Evolutionary conservation across 2,888 invertebrate genomes (phyloP).

Genomic region (Nezara viridula): DNA sequence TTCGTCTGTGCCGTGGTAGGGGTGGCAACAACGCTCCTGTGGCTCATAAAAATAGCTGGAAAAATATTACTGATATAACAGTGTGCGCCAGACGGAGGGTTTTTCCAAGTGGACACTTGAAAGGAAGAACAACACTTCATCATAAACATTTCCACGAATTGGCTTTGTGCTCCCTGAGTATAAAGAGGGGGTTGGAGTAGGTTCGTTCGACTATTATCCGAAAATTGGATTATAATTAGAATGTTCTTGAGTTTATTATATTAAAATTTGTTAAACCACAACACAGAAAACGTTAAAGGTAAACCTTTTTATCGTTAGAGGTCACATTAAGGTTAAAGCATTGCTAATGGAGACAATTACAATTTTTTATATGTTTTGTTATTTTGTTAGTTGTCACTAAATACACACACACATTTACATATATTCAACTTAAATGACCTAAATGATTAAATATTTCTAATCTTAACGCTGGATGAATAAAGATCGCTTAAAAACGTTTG

Average conservation of each 20-base stretch:
- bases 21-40: not conserved
- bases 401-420: too few relatives aligned
- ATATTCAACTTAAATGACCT: too few relatives aligned
- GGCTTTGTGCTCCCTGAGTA: not conserved
- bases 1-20: not conserved
- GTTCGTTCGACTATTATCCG: not conserved
- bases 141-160: slow-evolving; percentile 13
- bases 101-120: not conserved
- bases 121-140: slow-evolving; percentile 27
- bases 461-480: too few relatives aligned
- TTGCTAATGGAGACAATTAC: too few relatives aligned
- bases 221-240: not conserved
- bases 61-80: not conserved
- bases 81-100: not conserved
- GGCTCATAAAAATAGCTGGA: not conserved
- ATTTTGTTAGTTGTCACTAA: too few relatives aligned
- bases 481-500: too few relatives aligned
- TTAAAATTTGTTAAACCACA: too few relatives aligned
- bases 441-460: too few relatives aligned
- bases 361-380: too few relatives aligned
- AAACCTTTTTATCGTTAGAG: too few relatives aligned
- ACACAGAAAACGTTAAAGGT: too few relatives aligned
- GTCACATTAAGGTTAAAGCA: too few relatives aligned
- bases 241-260: not conserved
- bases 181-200: not conserved